Conservation (phyloP, 2,113 vertebrate species). For the human region DNA sequence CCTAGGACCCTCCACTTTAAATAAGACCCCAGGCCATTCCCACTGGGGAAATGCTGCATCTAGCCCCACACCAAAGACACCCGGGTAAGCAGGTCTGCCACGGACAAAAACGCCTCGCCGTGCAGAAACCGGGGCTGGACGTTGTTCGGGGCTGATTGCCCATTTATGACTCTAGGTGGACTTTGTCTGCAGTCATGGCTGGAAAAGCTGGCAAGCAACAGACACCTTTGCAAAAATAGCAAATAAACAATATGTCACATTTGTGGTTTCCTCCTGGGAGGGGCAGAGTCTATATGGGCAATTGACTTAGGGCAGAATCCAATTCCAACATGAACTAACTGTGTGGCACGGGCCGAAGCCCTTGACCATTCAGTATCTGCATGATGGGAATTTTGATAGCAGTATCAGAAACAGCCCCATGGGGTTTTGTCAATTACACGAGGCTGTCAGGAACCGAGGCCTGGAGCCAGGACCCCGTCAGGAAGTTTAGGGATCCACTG, state of each 20-base stretch:
- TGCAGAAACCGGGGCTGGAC: not conserved
- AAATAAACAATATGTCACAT: not conserved
- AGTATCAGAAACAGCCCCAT: not conserved
- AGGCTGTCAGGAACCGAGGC: not conserved
- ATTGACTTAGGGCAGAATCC: not conserved
- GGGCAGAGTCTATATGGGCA: not conserved
- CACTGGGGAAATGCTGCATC: not conserved
- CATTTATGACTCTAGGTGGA: not conserved
- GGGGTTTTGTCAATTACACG: rapidly evolving
- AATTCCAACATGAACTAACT: not conserved
- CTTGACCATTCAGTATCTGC: not conserved
- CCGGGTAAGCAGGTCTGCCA: not conserved
- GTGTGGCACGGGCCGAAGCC: rapidly evolving
- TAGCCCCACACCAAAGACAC: not conserved
- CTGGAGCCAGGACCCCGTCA: rapidly evolving
- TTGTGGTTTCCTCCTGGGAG: not conserved
- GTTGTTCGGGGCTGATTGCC: not conserved
- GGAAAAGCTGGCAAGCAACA: not conserved
- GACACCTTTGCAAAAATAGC: not conserved
- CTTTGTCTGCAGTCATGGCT: not conserved
- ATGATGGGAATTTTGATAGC: not conserved
- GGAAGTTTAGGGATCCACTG: not conserved
- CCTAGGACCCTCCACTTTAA: not conserved
- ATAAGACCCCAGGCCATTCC: not conserved
- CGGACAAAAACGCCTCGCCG: not conserved